Percentiles rank a stretch among this genome's conserved stretches.
These are phyloP conservation scores for Sylvicola cinctus DNA, from an alignment of 2,888 invertebrate species.

Conservation along the genomic window DNA sequence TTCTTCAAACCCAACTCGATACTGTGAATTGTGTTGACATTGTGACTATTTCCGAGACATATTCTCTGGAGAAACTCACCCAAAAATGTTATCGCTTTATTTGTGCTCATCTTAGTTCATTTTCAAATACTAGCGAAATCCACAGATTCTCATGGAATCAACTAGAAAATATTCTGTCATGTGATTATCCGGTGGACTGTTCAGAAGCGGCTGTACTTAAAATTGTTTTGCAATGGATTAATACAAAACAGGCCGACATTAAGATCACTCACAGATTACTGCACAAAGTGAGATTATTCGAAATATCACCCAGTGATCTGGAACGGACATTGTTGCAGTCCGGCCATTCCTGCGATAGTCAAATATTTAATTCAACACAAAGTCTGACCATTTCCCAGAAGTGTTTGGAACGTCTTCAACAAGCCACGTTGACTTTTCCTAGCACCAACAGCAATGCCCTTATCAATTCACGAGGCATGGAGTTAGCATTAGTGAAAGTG, in stretches of 20 bases:
- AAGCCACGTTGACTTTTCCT: neutral
- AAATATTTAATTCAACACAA: neutral
- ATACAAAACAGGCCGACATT: conserved; percentile 9
- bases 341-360: neutral
- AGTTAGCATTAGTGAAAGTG: conserved; percentile 41
- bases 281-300: conserved; percentile 15
- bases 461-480: conserved; percentile 44
- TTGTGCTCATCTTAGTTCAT: conserved; percentile 37
- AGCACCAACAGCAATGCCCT: conserved; percentile 14
- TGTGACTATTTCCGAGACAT: conserved; percentile 45
- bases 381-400: neutral
- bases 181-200: conserved; percentile 48
- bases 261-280: conserved; percentile 11
- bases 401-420: neutral
- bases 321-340: conserved; percentile 4
- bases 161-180: conserved; percentile 35
- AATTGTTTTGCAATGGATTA: conserved; percentile 37
- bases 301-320: conserved; percentile 11
- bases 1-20: conserved; percentile 41
- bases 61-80: conserved; percentile 35
- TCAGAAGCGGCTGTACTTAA: conserved; percentile 36
- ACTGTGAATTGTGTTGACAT: conserved; percentile 52
- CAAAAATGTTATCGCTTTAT: conserved; percentile 41
- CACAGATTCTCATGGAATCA: conserved; percentile 36
- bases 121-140: conserved; percentile 37